Percentiles rank a stretch among this genome's conserved stretches.
Conservation (phyloP, 2,113 vertebrate species). For the Amazona guildingii region DNA sequence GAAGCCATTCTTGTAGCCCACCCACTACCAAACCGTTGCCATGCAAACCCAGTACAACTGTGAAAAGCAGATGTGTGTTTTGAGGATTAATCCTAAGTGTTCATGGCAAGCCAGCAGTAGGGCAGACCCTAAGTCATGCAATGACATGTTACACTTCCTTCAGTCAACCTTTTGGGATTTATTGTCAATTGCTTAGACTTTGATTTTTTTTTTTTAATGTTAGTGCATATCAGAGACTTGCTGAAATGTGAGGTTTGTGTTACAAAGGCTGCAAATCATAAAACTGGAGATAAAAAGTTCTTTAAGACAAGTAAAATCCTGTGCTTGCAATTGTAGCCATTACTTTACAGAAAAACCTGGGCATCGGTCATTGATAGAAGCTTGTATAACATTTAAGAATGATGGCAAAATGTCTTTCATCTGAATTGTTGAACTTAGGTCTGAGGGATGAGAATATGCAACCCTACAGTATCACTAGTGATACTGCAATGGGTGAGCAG, state of each 20-base stretch:
- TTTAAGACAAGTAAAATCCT: not conserved
- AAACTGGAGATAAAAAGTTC: not conserved
- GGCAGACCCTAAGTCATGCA: not conserved
- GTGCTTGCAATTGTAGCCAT: not conserved
- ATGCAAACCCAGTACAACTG: not conserved
- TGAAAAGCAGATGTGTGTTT: not conserved
- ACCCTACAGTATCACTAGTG: not conserved
- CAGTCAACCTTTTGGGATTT: not conserved
- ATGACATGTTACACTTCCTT: not conserved
- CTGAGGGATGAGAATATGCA: not conserved
- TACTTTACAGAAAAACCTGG: not conserved
- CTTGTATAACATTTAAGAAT: not conserved
- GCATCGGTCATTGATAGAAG: not conserved
- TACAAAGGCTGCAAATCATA: not conserved
- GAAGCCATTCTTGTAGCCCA: not conserved
- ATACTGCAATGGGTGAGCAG: not conserved
- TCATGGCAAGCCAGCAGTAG: not conserved
- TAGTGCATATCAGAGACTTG: not conserved
- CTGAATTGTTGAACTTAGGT: not conserved
- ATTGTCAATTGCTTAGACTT: not conserved
- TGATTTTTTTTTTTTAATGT: not conserved
- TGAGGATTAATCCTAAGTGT: not conserved
- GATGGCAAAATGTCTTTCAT: not conserved
- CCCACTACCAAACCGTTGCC: not conserved
- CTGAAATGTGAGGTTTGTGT: not conserved